These are phyloP conservation scores for Selene dorsalis DNA, from an alignment of 2,797 vertebrate species.

Conservation along the genomic window DNA sequence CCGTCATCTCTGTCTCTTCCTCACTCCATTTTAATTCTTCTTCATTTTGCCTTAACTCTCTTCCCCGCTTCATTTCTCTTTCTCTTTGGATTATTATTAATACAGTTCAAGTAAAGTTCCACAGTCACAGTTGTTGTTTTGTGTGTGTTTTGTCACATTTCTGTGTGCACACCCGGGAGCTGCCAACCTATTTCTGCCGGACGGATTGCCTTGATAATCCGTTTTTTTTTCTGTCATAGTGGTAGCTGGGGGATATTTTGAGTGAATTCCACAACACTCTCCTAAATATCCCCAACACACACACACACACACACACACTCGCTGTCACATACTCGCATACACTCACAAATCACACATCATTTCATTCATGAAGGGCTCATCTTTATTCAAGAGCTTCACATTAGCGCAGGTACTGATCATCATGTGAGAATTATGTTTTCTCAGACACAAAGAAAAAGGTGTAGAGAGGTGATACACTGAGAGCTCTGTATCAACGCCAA, in stretches of 20 bases:
- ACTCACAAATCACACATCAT: constrained; percentile 8
- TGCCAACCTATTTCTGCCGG: constrained; percentile 14
- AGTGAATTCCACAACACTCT: constrained; percentile 39
- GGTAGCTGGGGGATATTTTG: constrained; percentile 43
- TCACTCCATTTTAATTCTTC: not conserved
- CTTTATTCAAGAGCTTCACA: constrained; percentile 36
- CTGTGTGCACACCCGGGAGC: constrained; percentile 12
- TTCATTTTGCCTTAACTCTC: constrained; percentile 1
- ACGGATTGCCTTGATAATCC: constrained; percentile 48
- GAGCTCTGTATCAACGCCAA: not conserved
- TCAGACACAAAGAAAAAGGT: not conserved
- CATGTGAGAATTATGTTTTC: constrained; percentile 18
- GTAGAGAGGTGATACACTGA: not conserved
- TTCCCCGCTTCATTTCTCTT: not conserved
- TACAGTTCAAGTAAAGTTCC: constrained; percentile 48
- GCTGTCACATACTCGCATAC: not conserved
- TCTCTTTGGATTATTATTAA: constrained; percentile 47
- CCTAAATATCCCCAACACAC: constrained; percentile 29
- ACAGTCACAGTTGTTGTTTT: constrained; percentile 32
- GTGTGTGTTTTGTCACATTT: constrained; percentile 46
- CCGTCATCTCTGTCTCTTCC: constrained; percentile 24
- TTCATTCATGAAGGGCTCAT: constrained; percentile 45
- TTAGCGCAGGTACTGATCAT: constrained; percentile 34
- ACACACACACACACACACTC: not conserved
- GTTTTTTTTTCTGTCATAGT: constrained; percentile 1